phyloP scores from a whole-genome alignment of 2,113 vertebrate genomes.

The Halichoeres trimaculatus region DNA sequence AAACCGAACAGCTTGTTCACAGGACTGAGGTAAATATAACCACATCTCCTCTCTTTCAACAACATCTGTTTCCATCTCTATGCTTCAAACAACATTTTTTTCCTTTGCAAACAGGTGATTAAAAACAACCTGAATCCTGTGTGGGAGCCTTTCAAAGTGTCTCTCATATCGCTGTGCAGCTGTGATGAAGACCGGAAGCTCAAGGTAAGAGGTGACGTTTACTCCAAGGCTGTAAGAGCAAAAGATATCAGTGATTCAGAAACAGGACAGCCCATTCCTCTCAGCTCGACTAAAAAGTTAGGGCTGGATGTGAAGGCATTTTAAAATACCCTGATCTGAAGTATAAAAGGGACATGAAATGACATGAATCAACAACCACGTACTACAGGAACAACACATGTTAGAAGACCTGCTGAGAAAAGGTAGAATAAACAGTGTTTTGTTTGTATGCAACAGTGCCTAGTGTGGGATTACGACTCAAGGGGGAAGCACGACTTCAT shows the following conservation, averaged over 20 bases:
- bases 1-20: conserved; percentile 91
- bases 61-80: not conserved
- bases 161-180: conserved; percentile 93
- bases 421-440: conserved; percentile 27
- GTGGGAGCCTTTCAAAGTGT: conserved; percentile 96
- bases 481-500: conserved; percentile 97
- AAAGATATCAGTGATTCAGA: not conserved
- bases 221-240: conserved; percentile 12
- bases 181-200: conserved; percentile 92
- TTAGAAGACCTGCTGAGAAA: not conserved
- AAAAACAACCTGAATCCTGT: conserved; percentile 96
- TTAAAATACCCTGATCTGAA: not conserved
- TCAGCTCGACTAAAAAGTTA: not conserved
- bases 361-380: not conserved
- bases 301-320: not conserved
- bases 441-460: conserved; percentile 80
- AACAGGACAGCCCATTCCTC: not conserved
- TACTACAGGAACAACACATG: too few relatives aligned
- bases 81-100: conserved; percentile 10
- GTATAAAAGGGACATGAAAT: not conserved
- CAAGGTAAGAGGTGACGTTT: conserved; percentile 82
- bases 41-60: not conserved
- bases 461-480: conserved; percentile 96
- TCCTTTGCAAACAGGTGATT: conserved; percentile 85
- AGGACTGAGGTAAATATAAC: conserved; percentile 88